Evolutionary conservation across 1,140 invertebrate species (phyloP).

Genomic region (Aphaenogaster rudis): DNA sequence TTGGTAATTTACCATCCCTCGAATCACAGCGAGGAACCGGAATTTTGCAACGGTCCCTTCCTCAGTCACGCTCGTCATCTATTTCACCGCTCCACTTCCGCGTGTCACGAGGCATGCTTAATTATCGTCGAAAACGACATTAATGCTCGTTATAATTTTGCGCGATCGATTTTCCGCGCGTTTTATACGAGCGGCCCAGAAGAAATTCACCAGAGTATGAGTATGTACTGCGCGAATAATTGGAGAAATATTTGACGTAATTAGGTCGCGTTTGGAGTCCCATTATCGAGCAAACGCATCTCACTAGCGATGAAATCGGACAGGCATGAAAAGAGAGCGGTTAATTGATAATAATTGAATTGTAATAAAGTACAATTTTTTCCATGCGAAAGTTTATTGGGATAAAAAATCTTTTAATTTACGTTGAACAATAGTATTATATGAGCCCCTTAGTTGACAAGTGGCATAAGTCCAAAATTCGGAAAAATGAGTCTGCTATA

Average conservation of each 20-base stretch:
- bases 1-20: slow-evolving; percentile 38
- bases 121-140: slow-evolving; percentile 78
- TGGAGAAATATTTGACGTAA: slow-evolving; percentile 28
- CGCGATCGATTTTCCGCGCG: slow-evolving; percentile 72
- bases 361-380: background rate
- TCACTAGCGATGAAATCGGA: slow-evolving; percentile 10
- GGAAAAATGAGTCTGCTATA: too few species aligned
- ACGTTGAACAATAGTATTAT: background rate
- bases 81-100: slow-evolving; percentile 31
- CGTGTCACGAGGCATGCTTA: slow-evolving; percentile 69
- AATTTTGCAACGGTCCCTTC: slow-evolving; percentile 3
- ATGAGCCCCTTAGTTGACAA: background rate
- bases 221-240: background rate
- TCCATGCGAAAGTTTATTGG: background rate
- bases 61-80: slow-evolving; percentile 3
- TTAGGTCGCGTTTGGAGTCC: background rate
- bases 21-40: slow-evolving; percentile 18
- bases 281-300: background rate
- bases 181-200: background rate
- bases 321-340: background rate
- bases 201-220: background rate
- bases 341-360: slow-evolving; percentile 10
- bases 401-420: background rate
- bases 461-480: too few species aligned
- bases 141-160: slow-evolving; percentile 77